phyloP scores from a whole-genome alignment of 1,140 invertebrate genomes.

The Bombus superbus region DNA sequence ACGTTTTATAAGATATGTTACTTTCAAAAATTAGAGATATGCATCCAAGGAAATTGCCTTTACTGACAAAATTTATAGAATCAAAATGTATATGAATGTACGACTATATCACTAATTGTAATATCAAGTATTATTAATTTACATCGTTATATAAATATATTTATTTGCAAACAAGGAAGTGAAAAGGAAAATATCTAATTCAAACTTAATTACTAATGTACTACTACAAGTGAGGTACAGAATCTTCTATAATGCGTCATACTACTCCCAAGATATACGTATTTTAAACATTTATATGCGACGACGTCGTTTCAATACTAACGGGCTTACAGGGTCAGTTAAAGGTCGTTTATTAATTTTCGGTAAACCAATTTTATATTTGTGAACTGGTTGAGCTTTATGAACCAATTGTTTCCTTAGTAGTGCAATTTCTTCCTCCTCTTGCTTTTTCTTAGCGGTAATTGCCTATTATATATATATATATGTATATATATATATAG shows the following conservation, averaged over 20 bases:
- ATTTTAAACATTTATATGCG: not conserved
- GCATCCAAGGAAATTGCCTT: not conserved
- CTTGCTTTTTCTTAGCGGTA: conserved; percentile 19
- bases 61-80: not conserved
- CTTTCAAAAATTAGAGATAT: not conserved
- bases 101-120: not conserved
- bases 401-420: conserved; percentile 44
- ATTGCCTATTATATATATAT: conserved; percentile 25
- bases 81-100: not conserved
- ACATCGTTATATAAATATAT: not conserved
- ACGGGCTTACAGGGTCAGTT: conserved; percentile 42
- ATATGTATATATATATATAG: too few relatives aligned
- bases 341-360: conserved; percentile 53
- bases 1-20: not conserved
- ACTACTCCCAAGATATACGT: not conserved
- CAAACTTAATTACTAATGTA: not conserved
- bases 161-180: not conserved
- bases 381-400: conserved; percentile 59
- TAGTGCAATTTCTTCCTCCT: conserved; percentile 44
- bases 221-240: not conserved
- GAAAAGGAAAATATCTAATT: not conserved
- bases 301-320: conserved; percentile 55
- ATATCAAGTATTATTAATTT: not conserved
- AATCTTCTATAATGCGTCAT: too few relatives aligned
- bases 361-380: conserved; percentile 30